Evolutionary conservation across 2,113 vertebrate genomes (phyloP), one percentile per base, ranked within the genome.

Genomic region (Epinephelus cyanopodus): DNA sequence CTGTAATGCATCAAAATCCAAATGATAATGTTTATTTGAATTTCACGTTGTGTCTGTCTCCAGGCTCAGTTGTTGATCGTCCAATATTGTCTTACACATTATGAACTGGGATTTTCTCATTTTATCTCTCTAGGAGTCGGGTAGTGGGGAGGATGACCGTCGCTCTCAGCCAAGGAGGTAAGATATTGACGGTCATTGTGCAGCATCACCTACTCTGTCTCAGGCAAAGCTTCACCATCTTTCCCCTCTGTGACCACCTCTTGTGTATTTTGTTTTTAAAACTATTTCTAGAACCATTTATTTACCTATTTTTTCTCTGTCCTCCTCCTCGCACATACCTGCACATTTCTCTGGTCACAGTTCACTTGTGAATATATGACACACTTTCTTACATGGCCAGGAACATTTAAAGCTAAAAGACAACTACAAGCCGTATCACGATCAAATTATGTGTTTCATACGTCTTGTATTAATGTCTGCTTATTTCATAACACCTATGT

Each of bases 101-200:
- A 70, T 6, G 75, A 27, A 67, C 37, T 70, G 18, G 53, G 0
- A 61, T 77, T 70, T 37, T 83, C 29, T 69, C 53, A 37, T 72
- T 71, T 64, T 54, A 0, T 82, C 29, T 67, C 68, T 21, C 29
- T 77, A 99, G 98, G 98, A 99, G 96, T 98, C 97, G 81, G 98
- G 98, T 94, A 99, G 98, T 37, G 98, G 97, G 90, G 98, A 99
- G 80, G 98, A 99, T 83, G 97, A 99, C 89, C 97, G 97, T 67
- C 95, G 98, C 68, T 99, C 97, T 87, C 98, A 99, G 90, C 97
- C 97, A 62, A 95, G 98, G 89, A 99, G 98, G 98, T 99, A 96
- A 89, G 93, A 90, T 42, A 84, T n/a, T 15, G 14, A 54, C 8
- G 18, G 1, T 54, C 61, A 11, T 27, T 27, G 6, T 47, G 52